These are phyloP conservation scores for Himalopsyche tibetana DNA, from an alignment of 2,888 invertebrate species.

Conservation along the genomic window DNA sequence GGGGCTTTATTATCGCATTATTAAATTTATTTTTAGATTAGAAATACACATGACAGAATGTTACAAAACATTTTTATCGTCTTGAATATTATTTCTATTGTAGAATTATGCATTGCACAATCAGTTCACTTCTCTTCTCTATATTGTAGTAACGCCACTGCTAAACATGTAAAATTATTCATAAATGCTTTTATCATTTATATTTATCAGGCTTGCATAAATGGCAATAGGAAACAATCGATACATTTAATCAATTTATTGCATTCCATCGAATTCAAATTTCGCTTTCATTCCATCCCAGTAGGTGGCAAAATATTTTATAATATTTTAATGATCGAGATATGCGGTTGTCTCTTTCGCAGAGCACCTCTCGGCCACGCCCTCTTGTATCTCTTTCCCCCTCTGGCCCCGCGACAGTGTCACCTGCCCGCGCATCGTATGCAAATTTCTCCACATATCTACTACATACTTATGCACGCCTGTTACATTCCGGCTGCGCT, in stretches of 20 bases:
- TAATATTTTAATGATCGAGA: constrained; percentile 63
- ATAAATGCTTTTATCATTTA: too few relatives aligned
- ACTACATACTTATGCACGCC: constrained; percentile 49
- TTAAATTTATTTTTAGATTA: too few relatives aligned
- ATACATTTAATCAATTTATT: neutral
- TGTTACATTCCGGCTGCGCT: constrained; percentile 15
- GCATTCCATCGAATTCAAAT: constrained; percentile 19
- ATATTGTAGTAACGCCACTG: too few relatives aligned
- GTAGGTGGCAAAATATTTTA: constrained; percentile 52
- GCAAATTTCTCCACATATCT: constrained; percentile 53
- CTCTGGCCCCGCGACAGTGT: constrained; percentile 44
- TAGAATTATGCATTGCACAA: too few relatives aligned
- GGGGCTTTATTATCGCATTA: too few relatives aligned
- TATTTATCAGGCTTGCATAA: neutral
- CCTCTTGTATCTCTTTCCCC: constrained; percentile 46
- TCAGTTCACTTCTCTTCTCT: too few relatives aligned
- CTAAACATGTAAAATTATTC: too few relatives aligned
- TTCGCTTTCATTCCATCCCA: constrained; percentile 36
- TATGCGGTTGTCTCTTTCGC: constrained; percentile 38
- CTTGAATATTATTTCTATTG: too few relatives aligned
- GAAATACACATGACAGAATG: too few relatives aligned
- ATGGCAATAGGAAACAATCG: neutral
- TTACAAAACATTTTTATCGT: too few relatives aligned
- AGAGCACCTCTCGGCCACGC: constrained; percentile 56
- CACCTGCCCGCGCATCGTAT: constrained; percentile 52